These are phyloP conservation scores for Cheilinus undulatus DNA, from an alignment of 2,113 vertebrate species.

Conservation along the genomic window DNA sequence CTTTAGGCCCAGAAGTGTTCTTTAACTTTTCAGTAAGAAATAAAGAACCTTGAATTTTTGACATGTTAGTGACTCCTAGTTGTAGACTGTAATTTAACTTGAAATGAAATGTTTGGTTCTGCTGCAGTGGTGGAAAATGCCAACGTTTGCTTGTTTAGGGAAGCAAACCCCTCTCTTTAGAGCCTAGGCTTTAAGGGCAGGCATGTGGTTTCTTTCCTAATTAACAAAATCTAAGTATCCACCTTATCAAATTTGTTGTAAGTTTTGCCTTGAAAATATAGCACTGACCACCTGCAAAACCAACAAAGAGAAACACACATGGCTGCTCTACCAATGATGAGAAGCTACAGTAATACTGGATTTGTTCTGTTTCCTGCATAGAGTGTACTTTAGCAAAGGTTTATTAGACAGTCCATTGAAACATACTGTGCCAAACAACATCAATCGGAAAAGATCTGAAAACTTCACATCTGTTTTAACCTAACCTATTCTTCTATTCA, in stretches of 20 bases:
- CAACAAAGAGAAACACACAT: conserved; percentile 22
- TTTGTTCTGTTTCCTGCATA: background rate
- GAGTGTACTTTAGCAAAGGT: conserved; percentile 12
- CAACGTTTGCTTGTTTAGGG: conserved; percentile 4
- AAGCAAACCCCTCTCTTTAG: conserved; percentile 1
- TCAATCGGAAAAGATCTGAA: conserved; percentile 12
- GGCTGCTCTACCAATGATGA: conserved; percentile 38
- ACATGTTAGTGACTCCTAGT: conserved; percentile 1
- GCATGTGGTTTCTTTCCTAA: background rate
- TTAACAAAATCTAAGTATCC: too few species aligned
- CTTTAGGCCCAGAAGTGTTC: too few species aligned
- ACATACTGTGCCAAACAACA: conserved; percentile 47
- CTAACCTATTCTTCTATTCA: conserved; percentile 19
- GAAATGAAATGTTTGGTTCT: background rate
- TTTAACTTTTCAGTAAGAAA: too few species aligned
- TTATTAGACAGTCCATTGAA: conserved; percentile 48
- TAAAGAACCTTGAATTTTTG: too few species aligned
- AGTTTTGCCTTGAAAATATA: background rate
- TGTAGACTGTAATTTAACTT: conserved; percentile 9
- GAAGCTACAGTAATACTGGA: conserved; percentile 24
- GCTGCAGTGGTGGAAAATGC: background rate
- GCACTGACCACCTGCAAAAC: background rate
- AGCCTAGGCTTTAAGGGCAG: background rate
- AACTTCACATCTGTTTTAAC: conserved; percentile 8
- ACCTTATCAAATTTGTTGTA: background rate